Percentiles rank a stretch among this genome's conserved stretches.
These are phyloP conservation scores for Melanaphis sacchari DNA, from an alignment of 1,140 invertebrate species.

Conservation along the genomic window DNA sequence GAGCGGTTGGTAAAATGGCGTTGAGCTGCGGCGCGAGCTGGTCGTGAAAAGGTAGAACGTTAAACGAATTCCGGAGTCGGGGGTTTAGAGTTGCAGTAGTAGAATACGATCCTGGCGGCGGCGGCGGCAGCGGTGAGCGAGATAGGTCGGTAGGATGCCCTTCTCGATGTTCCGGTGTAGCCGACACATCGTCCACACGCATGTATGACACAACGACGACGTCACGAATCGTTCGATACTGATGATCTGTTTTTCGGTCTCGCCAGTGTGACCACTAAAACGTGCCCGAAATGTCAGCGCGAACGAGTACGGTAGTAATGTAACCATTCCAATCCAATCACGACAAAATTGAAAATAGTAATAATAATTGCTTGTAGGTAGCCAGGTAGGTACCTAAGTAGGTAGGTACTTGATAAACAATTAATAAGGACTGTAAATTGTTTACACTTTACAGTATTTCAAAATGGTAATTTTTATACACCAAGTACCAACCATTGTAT, in stretches of 20 bases:
- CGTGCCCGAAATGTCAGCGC: neutral
- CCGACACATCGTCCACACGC: neutral
- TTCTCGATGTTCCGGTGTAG: neutral
- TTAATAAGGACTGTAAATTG: no score
- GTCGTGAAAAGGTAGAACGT: constrained; percentile 8
- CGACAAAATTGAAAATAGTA: no score
- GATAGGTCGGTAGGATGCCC: neutral
- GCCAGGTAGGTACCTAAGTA: no score
- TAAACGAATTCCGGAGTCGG: no score
- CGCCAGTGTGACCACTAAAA: neutral
- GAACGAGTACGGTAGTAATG: neutral
- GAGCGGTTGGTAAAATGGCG: neutral
- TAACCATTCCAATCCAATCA: neutral
- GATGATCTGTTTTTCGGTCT: neutral
- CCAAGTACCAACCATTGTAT: no score
- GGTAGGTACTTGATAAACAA: no score
- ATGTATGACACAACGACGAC: neutral
- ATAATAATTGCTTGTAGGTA: no score
- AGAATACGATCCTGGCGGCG: neutral
- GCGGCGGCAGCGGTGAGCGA: neutral
- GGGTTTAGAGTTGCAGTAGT: no score
- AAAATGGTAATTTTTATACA: no score
- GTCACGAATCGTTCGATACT: neutral
- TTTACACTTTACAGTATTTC: no score
- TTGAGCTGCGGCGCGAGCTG: neutral